Base-by-base conservation (phyloP, 2,888 invertebrate species). In the Perizoma affinitatum region DNA sequence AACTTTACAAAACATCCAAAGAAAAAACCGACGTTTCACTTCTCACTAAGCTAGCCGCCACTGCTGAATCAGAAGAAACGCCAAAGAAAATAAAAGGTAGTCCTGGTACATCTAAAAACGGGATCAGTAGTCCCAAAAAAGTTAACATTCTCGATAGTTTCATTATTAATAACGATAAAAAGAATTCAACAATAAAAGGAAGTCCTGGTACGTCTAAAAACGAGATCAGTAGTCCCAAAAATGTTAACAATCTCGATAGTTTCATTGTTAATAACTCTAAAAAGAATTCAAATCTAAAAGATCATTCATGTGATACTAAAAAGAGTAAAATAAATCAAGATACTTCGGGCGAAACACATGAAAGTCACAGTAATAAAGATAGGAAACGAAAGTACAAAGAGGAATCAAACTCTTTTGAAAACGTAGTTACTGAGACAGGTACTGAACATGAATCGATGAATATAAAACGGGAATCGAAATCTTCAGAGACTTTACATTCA, bases 1-100 rank as follows among this genome's bases (percentile, higher is more conserved):
- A 93, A 34, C 84, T 97, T 3, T 96, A 93, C 79, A 92, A 94
- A 65, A 95, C 94, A 10, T 96, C 96, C 0, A 95, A 96, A 90
- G 94, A 94, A 72, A 93, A 93, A 69, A 93, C 93, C 0, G 94
- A 95, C 74, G 93, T 94, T 0, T 88, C 93, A 4, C 81, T 94
- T 51, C 75, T 94, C 5, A 86, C 93, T 52, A 93, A 94, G 77
- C 66, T 91, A 22, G 90, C 91, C 4, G 86, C 76, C 5, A 78
- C 82, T 6, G 78, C 82, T 5, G 78, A 80, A 34, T 53, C 66
- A 5, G 74, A 78, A 47, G 79, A 83, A 59, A 73, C 85, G 0
- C 73, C 76, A 1, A 67, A 60, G 4, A 38, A 38, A 38, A 90
- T 87, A 0, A 88, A 89, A 73, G 65, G 6, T 0, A 68, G 66